phyloP scores from a whole-genome alignment of 2,797 vertebrate genomes.

The Ptychobarbus kaznakovi region DNA sequence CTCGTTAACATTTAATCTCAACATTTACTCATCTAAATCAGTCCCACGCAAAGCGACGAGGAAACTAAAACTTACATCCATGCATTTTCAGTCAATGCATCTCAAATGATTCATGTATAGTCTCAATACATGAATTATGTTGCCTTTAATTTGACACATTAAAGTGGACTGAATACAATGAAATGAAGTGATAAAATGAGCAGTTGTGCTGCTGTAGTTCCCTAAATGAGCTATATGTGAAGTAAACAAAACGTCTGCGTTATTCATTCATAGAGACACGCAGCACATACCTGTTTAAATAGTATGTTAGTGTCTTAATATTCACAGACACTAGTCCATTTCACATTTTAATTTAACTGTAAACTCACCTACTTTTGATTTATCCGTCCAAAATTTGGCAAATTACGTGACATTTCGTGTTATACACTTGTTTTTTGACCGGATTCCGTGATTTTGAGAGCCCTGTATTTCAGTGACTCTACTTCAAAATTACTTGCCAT shows the following conservation, averaged over 20 bases:
- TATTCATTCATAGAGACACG: background rate
- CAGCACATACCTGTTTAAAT: background rate
- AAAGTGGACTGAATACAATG: background rate
- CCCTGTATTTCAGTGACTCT: background rate
- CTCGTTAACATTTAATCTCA: too few species aligned
- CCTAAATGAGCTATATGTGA: too few species aligned
- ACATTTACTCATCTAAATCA: too few species aligned
- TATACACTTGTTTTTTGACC: background rate
- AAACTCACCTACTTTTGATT: background rate
- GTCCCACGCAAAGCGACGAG: too few species aligned
- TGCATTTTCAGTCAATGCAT: background rate
- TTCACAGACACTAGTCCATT: too few species aligned
- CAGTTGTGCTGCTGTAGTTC: too few species aligned
- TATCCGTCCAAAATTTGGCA: too few species aligned
- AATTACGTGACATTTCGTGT: rapidly evolving
- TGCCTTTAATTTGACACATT: background rate
- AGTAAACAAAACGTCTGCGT: too few species aligned
- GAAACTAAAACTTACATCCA: background rate
- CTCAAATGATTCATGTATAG: background rate
- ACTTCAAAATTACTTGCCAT: background rate
- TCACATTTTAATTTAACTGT: background rate
- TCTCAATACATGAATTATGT: background rate
- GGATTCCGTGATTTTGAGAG: background rate
- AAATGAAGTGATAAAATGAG: too few species aligned
- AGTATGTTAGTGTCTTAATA: background rate